Percentiles rank a stretch among this genome's conserved stretches.
These are phyloP conservation scores for Vultur gryphus DNA, from an alignment of 2,797 vertebrate genomes.

Conservation along the genomic window DNA sequence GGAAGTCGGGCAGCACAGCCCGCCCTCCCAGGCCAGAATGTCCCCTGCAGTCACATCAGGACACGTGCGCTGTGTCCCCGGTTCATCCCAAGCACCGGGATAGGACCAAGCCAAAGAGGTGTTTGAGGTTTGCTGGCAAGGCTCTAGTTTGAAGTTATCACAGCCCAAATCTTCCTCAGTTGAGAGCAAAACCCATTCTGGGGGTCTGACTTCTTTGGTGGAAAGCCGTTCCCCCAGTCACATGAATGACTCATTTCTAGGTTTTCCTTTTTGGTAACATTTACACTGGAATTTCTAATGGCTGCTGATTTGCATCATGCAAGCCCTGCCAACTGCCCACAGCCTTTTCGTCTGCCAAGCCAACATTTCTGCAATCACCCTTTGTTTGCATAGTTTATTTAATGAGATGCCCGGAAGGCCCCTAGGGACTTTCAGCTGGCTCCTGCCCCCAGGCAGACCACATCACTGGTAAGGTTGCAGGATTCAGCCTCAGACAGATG, in stretches of 20 bases:
- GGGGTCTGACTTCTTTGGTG: background rate
- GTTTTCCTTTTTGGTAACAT: background rate
- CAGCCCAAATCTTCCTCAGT: background rate
- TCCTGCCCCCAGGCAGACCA: background rate
- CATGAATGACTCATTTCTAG: background rate
- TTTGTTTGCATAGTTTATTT: background rate
- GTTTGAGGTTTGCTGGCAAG: background rate
- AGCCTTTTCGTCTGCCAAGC: background rate
- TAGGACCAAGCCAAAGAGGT: background rate
- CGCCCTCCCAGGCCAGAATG: background rate
- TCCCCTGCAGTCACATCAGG: background rate
- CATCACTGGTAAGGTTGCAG: background rate
- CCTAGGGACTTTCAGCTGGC: background rate
- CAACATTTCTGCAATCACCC: background rate
- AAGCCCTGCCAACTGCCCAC: background rate
- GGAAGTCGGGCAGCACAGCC: background rate
- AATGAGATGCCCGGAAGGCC: background rate
- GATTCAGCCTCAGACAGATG: background rate
- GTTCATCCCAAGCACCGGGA: background rate
- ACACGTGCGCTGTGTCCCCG: rapidly evolving
- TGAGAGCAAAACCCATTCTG: background rate
- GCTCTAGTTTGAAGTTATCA: background rate
- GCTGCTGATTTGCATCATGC: background rate
- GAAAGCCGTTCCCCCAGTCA: background rate
- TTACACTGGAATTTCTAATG: background rate